Conservation (phyloP, 2,888 invertebrate genomes). For the Limnephilus marmoratus region DNA sequence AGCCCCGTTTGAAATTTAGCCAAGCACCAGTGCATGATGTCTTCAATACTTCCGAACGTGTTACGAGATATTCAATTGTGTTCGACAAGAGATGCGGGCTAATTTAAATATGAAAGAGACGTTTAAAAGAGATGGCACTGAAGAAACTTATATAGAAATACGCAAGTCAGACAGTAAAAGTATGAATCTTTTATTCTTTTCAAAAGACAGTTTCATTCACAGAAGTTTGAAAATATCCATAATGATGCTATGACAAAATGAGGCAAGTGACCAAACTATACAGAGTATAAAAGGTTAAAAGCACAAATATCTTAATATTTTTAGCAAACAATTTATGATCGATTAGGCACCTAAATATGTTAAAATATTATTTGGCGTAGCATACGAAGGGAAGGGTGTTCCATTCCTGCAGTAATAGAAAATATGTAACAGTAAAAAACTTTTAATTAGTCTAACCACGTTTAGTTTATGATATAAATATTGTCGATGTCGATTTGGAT, state of each 20-base stretch:
- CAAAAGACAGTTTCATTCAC: neutral
- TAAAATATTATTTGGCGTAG: neutral
- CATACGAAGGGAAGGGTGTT: too few relatives aligned
- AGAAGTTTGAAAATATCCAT: neutral
- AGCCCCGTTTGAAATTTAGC: constrained; percentile 59
- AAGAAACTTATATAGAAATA: neutral
- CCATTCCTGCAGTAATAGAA: too few relatives aligned
- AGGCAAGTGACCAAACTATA: neutral
- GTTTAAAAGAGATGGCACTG: neutral
- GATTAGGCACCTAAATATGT: too few relatives aligned
- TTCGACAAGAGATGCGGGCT: neutral
- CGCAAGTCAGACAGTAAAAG: neutral
- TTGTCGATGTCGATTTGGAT: too few relatives aligned
- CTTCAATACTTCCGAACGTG: constrained; percentile 49
- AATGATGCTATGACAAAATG: neutral
- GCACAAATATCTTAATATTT: too few relatives aligned
- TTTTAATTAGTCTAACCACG: too few relatives aligned
- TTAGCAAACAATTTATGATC: too few relatives aligned
- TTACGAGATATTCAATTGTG: constrained; percentile 36
- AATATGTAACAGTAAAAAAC: too few relatives aligned
- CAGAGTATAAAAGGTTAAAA: neutral
- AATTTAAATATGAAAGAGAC: constrained; percentile 23
- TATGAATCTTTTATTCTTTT: neutral
- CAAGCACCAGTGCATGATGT: constrained; percentile 50
- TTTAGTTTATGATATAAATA: too few relatives aligned